Conservation (phyloP, 2,113 vertebrate genomes). For the Neogobius melanostomus region DNA sequence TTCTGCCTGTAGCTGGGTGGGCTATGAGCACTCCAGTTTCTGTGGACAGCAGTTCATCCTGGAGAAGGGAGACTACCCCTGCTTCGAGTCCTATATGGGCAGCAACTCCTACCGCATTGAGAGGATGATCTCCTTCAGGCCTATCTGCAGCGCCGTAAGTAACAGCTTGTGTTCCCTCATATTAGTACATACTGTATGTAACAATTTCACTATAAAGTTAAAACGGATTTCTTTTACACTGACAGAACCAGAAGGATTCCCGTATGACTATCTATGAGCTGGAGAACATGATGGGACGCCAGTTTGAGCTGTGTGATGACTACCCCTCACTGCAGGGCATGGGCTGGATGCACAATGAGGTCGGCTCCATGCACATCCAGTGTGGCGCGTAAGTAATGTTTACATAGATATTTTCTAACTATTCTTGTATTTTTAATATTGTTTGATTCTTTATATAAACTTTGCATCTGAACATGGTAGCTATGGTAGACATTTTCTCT, state of each 20-base stretch:
- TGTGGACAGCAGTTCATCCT: slow-evolving; percentile 95
- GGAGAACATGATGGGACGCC: slow-evolving; percentile 90
- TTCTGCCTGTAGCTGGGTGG: slow-evolving; percentile 84
- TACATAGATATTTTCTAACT: background rate
- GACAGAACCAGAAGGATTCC: slow-evolving; percentile 92
- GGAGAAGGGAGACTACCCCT: slow-evolving; percentile 96
- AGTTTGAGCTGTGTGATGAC: slow-evolving; percentile 90
- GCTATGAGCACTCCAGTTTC: slow-evolving; percentile 95
- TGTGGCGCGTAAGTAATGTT: slow-evolving; percentile 87
- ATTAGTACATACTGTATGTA: background rate
- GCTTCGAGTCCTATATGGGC: slow-evolving; percentile 94
- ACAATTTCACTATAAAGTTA: background rate
- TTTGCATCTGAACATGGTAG: background rate
- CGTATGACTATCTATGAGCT: slow-evolving; percentile 89
- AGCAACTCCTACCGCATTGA: slow-evolving; percentile 95
- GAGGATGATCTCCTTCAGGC: slow-evolving; percentile 96
- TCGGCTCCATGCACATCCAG: slow-evolving; percentile 91
- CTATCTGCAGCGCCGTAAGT: slow-evolving; percentile 93
- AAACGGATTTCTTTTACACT: background rate
- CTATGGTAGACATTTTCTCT: background rate
- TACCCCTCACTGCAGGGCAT: slow-evolving; percentile 96
- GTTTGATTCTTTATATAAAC: too few species aligned
- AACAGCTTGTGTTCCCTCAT: background rate
- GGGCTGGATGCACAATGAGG: slow-evolving; percentile 95
- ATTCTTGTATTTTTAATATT: too few species aligned